Evolutionary conservation across 2,888 invertebrate genomes (phyloP), one percentile per base, ranked within the genome.

Genomic region (Elaeidobius kamerunicus): DNA sequence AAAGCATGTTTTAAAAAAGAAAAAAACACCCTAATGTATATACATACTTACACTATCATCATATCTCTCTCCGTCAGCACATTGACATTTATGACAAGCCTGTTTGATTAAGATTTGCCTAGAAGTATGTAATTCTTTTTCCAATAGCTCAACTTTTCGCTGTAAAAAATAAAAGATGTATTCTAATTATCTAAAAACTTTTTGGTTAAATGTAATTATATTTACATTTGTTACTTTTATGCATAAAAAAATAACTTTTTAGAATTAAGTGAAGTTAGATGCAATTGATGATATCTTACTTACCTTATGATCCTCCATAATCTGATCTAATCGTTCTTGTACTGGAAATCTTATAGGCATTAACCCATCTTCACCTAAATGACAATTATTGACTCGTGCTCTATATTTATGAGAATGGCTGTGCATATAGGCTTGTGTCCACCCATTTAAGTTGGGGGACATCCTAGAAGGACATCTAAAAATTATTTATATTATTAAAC

Each of bases 281-380:
- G n/a, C n/a, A n/a, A n/a, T n/a, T n/a, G n/a, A n/a, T n/a, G n/a
- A n/a, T n/a, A n/a, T n/a, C n/a, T n/a, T 23, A 54, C 55, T 58
- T 67, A 89, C 91, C 81, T 84, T 85, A 69, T 89, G 85, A 61
- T 88, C 86, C 52, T 85, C 78, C 63, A 90, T 85, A 66, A 94
- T 86, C 73, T 91, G 88, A 69, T 86, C 85, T 65, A 94, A 78
- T 59, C 92, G 76, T 58, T 81, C 81, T 72, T 90, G 90, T 59
- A 86, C 77, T 56, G 86, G 84, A 68, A 86, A 86, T 58, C 79
- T 76, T 54, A 84, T 78, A 34, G 84, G 82, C 55, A 86, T 81
- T 66, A 91, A 76, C 36, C 91, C 91, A 72, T 91, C 88, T 35
- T 84, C 78, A 58, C 85, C 86, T 45, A 82, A 68, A 9, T 52